These are phyloP conservation scores for Barbus barbus DNA, from an alignment of 2,113 vertebrate genomes.

Conservation along the genomic window DNA sequence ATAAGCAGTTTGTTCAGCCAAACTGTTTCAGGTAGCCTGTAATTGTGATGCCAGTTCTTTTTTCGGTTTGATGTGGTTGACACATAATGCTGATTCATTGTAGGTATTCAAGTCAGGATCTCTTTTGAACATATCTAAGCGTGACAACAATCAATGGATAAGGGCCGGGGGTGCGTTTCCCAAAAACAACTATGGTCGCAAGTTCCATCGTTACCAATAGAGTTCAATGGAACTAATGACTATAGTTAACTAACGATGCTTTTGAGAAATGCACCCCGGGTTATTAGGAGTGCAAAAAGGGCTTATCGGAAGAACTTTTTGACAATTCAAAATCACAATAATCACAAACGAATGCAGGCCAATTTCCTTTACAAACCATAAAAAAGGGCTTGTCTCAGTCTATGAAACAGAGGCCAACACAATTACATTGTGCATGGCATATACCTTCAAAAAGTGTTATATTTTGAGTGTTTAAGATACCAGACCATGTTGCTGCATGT, in stretches of 20 bases:
- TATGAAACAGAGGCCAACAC: neutral
- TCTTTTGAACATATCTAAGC: constrained; percentile 22
- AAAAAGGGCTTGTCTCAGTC: neutral
- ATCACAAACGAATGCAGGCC: neutral
- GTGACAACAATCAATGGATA: constrained; percentile 15
- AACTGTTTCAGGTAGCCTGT: constrained; percentile 35
- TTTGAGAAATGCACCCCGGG: too few species aligned
- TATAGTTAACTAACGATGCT: too few species aligned
- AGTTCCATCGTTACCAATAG: too few species aligned
- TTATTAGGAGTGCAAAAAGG: neutral
- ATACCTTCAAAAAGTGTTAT: neutral
- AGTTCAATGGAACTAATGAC: too few species aligned
- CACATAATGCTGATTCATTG: constrained; percentile 34
- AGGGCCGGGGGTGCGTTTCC: too few species aligned
- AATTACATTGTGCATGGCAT: neutral
- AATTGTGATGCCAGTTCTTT: constrained; percentile 25
- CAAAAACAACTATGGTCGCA: too few species aligned
- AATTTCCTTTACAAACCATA: neutral
- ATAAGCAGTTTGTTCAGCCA: constrained; percentile 20
- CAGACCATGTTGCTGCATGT: neutral
- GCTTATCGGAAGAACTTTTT: neutral
- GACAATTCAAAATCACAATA: neutral
- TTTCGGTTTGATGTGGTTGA: constrained; percentile 42
- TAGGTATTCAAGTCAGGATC: constrained; percentile 22
- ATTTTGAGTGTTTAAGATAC: neutral